These are phyloP conservation scores for Macrosoma leucophasiata DNA, from an alignment of 2,888 invertebrate species.

Conservation along the genomic window DNA sequence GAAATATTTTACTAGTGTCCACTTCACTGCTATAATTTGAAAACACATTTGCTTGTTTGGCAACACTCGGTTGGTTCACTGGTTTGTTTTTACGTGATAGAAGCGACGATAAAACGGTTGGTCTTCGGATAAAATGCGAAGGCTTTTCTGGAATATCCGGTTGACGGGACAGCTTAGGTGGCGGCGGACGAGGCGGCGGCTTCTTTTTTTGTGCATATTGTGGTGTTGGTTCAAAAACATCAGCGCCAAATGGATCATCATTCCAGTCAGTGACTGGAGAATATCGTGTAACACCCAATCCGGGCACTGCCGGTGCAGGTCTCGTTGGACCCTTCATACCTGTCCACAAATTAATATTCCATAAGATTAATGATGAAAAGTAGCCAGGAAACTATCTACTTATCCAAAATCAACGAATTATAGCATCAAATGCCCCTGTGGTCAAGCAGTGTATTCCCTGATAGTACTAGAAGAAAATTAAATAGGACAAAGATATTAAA, in stretches of 20 bases:
- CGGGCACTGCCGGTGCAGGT: slow-evolving; percentile 74
- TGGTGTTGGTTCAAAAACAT: slow-evolving; percentile 65
- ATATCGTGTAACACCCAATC: slow-evolving; percentile 47
- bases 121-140: slow-evolving; percentile 69
- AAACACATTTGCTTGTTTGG: slow-evolving; percentile 34
- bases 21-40: slow-evolving; percentile 45
- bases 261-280: slow-evolving; percentile 76
- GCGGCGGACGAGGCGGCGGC: slow-evolving; percentile 83
- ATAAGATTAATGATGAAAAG: too few species aligned
- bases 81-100: slow-evolving; percentile 56
- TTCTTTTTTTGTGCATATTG: slow-evolving; percentile 76
- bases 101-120: slow-evolving; percentile 60
- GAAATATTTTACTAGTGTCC: slow-evolving; percentile 57
- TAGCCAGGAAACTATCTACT: too few species aligned
- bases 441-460: too few species aligned
- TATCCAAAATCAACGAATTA: too few species aligned
- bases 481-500: too few species aligned
- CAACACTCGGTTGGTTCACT: slow-evolving; percentile 30
- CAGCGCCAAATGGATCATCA: slow-evolving; percentile 66
- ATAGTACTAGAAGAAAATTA: too few species aligned
- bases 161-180: slow-evolving; percentile 67
- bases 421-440: too few species aligned
- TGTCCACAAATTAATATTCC: slow-evolving; percentile 28
- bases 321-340: slow-evolving; percentile 79
- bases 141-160: slow-evolving; percentile 66